These are phyloP conservation scores for Paedocypris sp. DNA, from an alignment of 2,113 vertebrate species.

Conservation along the genomic window DNA sequence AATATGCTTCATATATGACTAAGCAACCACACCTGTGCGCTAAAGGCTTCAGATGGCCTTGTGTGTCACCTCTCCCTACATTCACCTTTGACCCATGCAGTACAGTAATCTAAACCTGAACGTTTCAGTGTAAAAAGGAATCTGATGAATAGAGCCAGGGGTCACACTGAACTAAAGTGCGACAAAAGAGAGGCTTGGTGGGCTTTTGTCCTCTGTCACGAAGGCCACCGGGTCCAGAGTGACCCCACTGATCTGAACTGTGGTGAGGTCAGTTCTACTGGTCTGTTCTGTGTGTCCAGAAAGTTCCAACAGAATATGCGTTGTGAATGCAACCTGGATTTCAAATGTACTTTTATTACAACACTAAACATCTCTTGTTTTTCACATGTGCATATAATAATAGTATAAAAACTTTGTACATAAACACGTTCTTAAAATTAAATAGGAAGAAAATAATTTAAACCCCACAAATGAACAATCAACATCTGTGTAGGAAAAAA, in stretches of 20 bases:
- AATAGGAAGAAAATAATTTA: slow-evolving; percentile 65
- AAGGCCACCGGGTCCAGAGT: slow-evolving; percentile 49
- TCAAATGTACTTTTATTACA: slow-evolving; percentile 53
- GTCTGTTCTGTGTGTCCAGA: slow-evolving; percentile 41
- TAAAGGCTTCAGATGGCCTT: not conserved
- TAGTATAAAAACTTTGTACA: slow-evolving; percentile 44
- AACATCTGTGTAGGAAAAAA: slow-evolving; percentile 38
- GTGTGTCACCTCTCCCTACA: not conserved
- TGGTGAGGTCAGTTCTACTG: not conserved
- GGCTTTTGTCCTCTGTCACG: slow-evolving; percentile 51
- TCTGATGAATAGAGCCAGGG: slow-evolving; percentile 45
- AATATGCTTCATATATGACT: slow-evolving; percentile 15
- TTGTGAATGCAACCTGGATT: not conserved
- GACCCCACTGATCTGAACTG: slow-evolving; percentile 46
- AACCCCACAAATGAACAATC: slow-evolving; percentile 46
- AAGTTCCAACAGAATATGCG: slow-evolving; percentile 23
- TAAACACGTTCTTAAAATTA: slow-evolving; percentile 51
- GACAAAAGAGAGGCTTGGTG: slow-evolving; percentile 38
- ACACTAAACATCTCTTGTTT: slow-evolving; percentile 44
- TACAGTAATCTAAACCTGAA: not conserved
- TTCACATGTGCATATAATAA: slow-evolving; percentile 36
- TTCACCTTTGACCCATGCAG: not conserved
- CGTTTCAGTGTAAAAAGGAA: slow-evolving; percentile 38
- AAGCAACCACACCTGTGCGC: not conserved
- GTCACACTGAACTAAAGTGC: slow-evolving; percentile 54